A percentile compares a stretch with the other conserved stretches of the same genome.
Evolutionary conservation across 2,113 vertebrate genomes (phyloP).

Genomic region (Myxocyprinus asiaticus): DNA sequence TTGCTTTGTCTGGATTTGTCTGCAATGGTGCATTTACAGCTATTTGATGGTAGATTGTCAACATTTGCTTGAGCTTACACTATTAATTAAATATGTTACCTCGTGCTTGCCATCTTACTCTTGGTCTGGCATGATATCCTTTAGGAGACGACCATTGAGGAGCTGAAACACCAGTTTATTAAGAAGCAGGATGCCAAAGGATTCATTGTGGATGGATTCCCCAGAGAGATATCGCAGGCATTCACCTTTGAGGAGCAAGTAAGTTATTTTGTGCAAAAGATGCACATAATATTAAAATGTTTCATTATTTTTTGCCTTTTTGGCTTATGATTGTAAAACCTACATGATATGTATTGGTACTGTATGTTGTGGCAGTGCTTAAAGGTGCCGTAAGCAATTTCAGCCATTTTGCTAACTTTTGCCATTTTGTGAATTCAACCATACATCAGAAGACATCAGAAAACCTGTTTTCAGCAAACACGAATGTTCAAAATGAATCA

Average conservation of each 20-base stretch:
- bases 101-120: not conserved
- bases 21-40: not conserved
- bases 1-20: not conserved
- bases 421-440: no score
- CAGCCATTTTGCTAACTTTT: no score
- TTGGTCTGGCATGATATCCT: constrained; percentile 9
- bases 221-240: constrained; percentile 71
- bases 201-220: constrained; percentile 74
- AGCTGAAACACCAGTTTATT: constrained; percentile 74
- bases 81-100: no score
- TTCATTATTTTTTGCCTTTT: not conserved
- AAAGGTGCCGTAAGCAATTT: no score
- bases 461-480: no score
- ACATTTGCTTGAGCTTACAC: no score
- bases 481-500: no score
- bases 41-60: no score
- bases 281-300: not conserved
- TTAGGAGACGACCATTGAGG: constrained; percentile 71
- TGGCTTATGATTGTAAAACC: not conserved
- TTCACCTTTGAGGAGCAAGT: constrained; percentile 75
- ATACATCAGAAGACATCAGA: no score
- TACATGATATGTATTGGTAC: no score
- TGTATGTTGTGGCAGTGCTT: no score
- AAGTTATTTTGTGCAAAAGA: not conserved
- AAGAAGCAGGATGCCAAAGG: constrained; percentile 67